Evolutionary conservation across 2,113 vertebrate genomes (phyloP), one percentile per base, ranked within the genome.

Genomic region (Martes martes): DNA sequence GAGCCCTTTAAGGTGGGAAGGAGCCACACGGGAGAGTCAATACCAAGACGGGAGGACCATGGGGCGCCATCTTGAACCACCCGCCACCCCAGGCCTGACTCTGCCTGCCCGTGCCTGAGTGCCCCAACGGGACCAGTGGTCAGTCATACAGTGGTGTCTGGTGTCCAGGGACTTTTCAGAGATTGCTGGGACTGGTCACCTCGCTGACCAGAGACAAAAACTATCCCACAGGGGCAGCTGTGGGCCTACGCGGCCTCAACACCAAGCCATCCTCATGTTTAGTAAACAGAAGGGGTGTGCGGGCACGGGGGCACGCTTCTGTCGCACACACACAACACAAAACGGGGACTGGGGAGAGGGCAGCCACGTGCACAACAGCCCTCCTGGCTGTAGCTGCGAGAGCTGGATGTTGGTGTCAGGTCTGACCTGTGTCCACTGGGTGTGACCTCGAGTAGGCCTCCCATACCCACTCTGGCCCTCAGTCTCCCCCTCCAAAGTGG

Each of bases 221-320:
- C 36, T 1, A 15, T 3, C 10, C 76, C n/a, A 1, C 0, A n/a
- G 57, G 7, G 4, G 28, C 63, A 0, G 19, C 2, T 4, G 11
- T 8, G 81, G 21, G 3, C 28, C 47, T 21, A 8, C 3, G 23
- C 7, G 8, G 33, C 67, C 67, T 69, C 33, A 19, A 4, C 28
- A 2, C 33, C 24, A 0, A 19, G 90, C 89, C 13, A 2, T 9
- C 0, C 0, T 31, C 26, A 2, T 0, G 0, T 55, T 4, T 26
- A 26, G 26, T 79, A 19, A 65, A 47, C 26, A 19, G 21, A 4
- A 1, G 1, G 19, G 33, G 14, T 4, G 42, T 4, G 21, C 0
- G 0, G 73, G 11, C 59, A 6, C 50, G 28, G 42, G n/a, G 36
- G 21, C 45, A 0, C 31, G 15, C 36, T 59, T 39, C 67, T 23